Conservation (phyloP, 35 echinoderm and acorn worm genomes). For the Lytechinus variegatus region DNA sequence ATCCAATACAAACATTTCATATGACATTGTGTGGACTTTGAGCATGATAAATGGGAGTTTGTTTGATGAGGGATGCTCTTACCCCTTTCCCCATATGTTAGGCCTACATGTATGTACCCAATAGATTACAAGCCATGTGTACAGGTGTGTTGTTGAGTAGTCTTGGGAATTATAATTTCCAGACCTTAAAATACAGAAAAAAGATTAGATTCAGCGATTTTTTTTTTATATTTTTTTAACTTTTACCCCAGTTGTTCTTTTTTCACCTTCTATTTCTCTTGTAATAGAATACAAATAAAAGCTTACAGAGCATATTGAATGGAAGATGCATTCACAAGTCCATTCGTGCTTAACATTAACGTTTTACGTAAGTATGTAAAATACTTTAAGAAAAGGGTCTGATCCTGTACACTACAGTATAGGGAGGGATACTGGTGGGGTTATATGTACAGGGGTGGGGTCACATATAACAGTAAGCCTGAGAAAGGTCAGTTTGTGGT, state of each 20-base stretch:
- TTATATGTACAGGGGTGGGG: not conserved
- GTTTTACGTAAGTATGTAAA: too few species aligned
- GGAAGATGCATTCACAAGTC: not conserved
- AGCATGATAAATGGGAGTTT: not conserved
- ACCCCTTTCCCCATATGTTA: not conserved
- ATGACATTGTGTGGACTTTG: not conserved
- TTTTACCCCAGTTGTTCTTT: too few species aligned
- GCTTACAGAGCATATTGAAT: not conserved
- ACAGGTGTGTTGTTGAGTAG: not conserved
- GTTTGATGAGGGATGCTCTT: not conserved
- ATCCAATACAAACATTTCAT: not conserved
- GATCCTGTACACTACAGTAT: not conserved
- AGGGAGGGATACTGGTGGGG: not conserved
- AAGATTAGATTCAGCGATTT: not conserved
- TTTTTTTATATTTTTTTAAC: not conserved
- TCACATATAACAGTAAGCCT: not conserved
- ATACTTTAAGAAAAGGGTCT: not conserved
- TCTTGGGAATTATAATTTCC: not conserved
- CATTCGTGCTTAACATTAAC: too few species aligned
- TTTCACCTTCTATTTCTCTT: not conserved
- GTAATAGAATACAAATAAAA: too few species aligned
- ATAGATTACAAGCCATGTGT: not conserved
- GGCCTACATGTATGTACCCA: too few species aligned
- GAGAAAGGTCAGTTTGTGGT: conserved; percentile 6
- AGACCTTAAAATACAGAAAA: not conserved